A percentile compares a stretch with the other conserved stretches of the same genome.
Conservation (phyloP, 2,888 invertebrate species). For the Philereme vetulata region DNA sequence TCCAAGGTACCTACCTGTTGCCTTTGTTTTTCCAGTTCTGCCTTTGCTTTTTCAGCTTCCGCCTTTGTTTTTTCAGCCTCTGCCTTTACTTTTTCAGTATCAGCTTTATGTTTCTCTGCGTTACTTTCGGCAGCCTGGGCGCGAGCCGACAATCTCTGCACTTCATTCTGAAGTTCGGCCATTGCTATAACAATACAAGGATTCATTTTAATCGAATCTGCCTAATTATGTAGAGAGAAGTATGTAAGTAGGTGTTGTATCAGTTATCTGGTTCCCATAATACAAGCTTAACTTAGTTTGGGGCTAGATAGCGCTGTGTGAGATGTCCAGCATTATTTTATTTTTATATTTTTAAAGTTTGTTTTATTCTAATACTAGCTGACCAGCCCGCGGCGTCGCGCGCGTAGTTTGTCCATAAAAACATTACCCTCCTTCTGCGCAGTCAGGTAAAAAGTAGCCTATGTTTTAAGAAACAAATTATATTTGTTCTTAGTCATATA, state of each 20-base stretch:
- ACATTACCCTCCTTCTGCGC: too few relatives aligned
- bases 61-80: constrained; percentile 68
- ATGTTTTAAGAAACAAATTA: too few relatives aligned
- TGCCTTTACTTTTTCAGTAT: constrained; percentile 65
- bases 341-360: not conserved
- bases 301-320: too few relatives aligned
- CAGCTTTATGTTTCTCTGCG: constrained; percentile 51
- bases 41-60: constrained; percentile 58
- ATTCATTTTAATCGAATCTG: not conserved
- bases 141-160: constrained; percentile 70
- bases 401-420: too few relatives aligned
- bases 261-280: too few relatives aligned
- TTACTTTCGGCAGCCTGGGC: constrained; percentile 62
- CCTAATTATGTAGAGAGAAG: not conserved
- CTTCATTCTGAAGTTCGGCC: constrained; percentile 76
- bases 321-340: not conserved
- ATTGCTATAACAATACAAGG: constrained; percentile 51
- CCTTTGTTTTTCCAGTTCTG: not conserved
- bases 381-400: too few relatives aligned
- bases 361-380: too few relatives aligned
- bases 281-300: too few relatives aligned
- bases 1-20: constrained; percentile 63
- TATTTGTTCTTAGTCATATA: too few relatives aligned
- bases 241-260: too few relatives aligned
- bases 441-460: too few relatives aligned